A percentile compares a stretch with the other conserved stretches of the same genome.
phyloP scores from a whole-genome alignment of 2,888 invertebrate genomes.

The Lamellibrachia satsuma region DNA sequence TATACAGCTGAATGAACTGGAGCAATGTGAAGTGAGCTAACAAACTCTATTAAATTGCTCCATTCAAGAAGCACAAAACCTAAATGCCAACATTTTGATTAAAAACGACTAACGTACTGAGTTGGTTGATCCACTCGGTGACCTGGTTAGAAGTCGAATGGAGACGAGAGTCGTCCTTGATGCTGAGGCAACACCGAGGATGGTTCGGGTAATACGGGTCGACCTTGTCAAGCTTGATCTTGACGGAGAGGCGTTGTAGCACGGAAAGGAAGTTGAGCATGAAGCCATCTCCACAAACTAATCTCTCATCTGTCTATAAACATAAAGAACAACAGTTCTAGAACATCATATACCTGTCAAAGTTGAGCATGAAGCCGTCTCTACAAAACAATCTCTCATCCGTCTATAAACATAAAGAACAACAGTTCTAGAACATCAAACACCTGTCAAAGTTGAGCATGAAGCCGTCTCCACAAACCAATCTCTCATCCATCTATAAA shows the following conservation, averaged over 20 bases:
- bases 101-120: conserved; percentile 48
- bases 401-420: conserved; percentile 66
- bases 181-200: conserved; percentile 68
- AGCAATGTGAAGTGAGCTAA: no score
- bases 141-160: conserved; percentile 85
- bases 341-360: conserved; percentile 59
- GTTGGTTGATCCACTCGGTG: conserved; percentile 74
- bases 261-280: conserved; percentile 93
- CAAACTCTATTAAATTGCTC: not conserved
- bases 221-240: conserved; percentile 85
- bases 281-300: conserved; percentile 91
- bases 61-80: not conserved
- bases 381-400: conserved; percentile 88
- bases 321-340: not conserved
- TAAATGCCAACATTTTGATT: not conserved
- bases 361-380: conserved; percentile 95
- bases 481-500: no score
- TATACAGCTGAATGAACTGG: not conserved
- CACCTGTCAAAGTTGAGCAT: conserved; percentile 79
- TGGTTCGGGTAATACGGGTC: conserved; percentile 90
- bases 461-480: no score
- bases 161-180: conserved; percentile 75
- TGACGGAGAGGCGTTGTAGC: conserved; percentile 87
- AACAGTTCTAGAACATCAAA: no score
- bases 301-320: conserved; percentile 78